Evolutionary conservation across 2,797 vertebrate genomes (phyloP), one percentile per base, ranked within the genome.

Genomic region (Babyrousa celebensis): DNA sequence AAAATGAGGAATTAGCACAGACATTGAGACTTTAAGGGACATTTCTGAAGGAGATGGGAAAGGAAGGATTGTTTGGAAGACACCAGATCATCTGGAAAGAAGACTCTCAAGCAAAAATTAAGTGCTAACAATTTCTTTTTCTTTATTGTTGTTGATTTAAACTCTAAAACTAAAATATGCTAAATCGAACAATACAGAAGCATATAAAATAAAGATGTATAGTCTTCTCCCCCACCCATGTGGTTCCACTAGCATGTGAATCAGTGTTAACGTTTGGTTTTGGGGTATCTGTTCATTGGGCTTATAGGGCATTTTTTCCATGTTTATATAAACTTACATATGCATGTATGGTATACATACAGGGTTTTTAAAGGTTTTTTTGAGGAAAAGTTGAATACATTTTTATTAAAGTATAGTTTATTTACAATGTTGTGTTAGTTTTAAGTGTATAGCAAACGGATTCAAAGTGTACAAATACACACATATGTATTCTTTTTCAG

Each of bases 21-120:
- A 68, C 71, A 40, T 27, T 77, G 85, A 91, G 68, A 70, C 62
- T 67, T 14, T 40, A 23, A 43, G 29, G n/a, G 27, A 48, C 3
- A 29, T 6, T 65, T 68, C 43, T 85, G 68, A 74, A 23, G 9
- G 40, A 77, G 29, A 43, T n/a, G 17, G 71, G 78, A 77, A 65
- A 23, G 36, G 43, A 79, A 4, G 7, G 6, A 27, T 56, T 80
- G 16, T 85, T 58, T 68, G 48, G 10, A 43, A 71, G 71, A 82
- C 36, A 36, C 4, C 1, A 6, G 16, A 70, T 36, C 21, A 77
- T 82, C 63, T 62, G 87, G 85, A 79, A 95, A 89, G 40, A 71
- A 79, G 32, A 91, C 10, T 62, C 71, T 86, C 48, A 80, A 96
- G n/a, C 43, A 83, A 96, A 93, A 85, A 67, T 29, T 36, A 92